Percentiles rank a stretch among this genome's conserved stretches.
phyloP scores from a whole-genome alignment of 2,797 vertebrate species.

The Phrynocephalus forsythii region DNA sequence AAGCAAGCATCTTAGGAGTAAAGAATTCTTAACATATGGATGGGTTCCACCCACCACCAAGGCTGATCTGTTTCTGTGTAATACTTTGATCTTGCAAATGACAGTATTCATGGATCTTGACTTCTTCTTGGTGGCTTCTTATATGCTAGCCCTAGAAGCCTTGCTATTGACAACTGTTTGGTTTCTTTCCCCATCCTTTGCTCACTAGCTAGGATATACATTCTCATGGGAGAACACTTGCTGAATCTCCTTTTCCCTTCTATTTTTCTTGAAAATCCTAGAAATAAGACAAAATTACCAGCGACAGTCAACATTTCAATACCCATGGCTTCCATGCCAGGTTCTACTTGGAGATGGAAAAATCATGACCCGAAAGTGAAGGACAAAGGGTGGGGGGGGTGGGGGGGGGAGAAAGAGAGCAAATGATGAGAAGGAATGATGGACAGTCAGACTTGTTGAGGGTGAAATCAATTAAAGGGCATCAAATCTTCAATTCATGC shows the following conservation, averaged over 20 bases:
- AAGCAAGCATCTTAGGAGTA: too few species aligned
- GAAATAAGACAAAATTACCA: slow-evolving; percentile 54
- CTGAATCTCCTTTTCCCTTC: background rate
- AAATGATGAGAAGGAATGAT: slow-evolving; percentile 71
- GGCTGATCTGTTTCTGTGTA: background rate
- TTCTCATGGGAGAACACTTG: background rate
- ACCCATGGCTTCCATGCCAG: slow-evolving; percentile 63
- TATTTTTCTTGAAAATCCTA: slow-evolving; percentile 39
- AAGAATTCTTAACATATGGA: background rate
- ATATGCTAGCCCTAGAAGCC: background rate
- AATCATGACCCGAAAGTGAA: slow-evolving; percentile 64
- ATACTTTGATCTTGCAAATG: background rate
- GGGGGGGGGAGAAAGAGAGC: slow-evolving; percentile 44
- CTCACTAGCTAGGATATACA: background rate
- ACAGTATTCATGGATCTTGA: background rate
- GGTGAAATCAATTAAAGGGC: slow-evolving; percentile 94
- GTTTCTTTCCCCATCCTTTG: background rate
- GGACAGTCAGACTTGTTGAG: slow-evolving; percentile 85
- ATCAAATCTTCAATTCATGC: slow-evolving; percentile 96
- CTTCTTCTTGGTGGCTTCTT: background rate
- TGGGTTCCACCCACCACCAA: background rate
- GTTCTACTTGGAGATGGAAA: slow-evolving; percentile 61
- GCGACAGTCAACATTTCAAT: slow-evolving; percentile 42
- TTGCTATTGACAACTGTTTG: too few species aligned
- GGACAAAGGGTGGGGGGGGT: slow-evolving; percentile 48